These are phyloP conservation scores for Ooceraea biroi DNA, from an alignment of 1,140 invertebrate genomes.

Conservation along the genomic window DNA sequence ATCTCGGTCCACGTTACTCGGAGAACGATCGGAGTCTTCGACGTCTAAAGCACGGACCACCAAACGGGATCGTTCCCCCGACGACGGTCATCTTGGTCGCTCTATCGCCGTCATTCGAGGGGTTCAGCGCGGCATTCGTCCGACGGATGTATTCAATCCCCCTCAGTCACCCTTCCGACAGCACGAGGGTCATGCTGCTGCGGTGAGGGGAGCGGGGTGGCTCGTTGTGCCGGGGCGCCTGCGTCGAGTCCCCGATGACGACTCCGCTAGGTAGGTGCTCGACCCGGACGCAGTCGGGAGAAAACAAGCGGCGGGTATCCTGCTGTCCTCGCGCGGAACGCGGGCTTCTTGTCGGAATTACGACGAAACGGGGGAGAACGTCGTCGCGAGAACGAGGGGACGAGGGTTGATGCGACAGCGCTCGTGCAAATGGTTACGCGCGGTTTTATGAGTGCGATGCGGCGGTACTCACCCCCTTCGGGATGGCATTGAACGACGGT, in stretches of 20 bases:
- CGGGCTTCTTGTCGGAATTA: neutral
- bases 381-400: neutral
- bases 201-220: slow-evolving; percentile 72
- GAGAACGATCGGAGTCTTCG: neutral
- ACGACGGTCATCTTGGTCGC: slow-evolving; percentile 47
- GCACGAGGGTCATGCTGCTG: neutral
- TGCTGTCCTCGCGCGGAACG: slow-evolving; percentile 61
- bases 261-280: slow-evolving; percentile 82
- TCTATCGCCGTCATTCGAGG: slow-evolving; percentile 52
- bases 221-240: slow-evolving; percentile 78
- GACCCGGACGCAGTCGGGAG: slow-evolving; percentile 84
- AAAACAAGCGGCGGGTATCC: slow-evolving; percentile 77
- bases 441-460: too few species aligned
- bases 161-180: slow-evolving; percentile 39
- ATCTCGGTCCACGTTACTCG: neutral
- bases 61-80: slow-evolving; percentile 50
- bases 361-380: slow-evolving; percentile 20
- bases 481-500: slow-evolving; percentile 17
- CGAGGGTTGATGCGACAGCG: neutral
- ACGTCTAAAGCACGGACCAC: slow-evolving; percentile 21
- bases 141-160: slow-evolving; percentile 68
- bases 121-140: slow-evolving; percentile 69
- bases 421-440: neutral
- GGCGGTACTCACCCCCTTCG: neutral
- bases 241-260: slow-evolving; percentile 84